These are phyloP conservation scores for Erynnis tages DNA, from an alignment of 2,888 invertebrate genomes.

Conservation along the genomic window DNA sequence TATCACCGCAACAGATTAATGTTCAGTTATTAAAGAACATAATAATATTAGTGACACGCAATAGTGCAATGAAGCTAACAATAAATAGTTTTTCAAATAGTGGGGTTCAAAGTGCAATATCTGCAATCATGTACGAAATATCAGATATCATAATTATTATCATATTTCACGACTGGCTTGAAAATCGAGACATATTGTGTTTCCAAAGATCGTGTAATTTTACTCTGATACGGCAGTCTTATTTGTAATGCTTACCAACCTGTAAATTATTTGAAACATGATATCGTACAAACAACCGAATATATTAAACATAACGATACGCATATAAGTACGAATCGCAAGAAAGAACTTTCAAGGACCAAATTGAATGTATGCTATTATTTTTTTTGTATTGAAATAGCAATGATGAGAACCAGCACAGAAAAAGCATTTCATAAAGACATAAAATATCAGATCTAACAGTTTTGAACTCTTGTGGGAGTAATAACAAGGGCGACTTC, in stretches of 20 bases:
- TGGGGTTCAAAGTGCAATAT: neutral
- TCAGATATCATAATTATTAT: constrained; percentile 2
- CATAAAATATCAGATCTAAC: neutral
- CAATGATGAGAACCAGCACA: too few species aligned
- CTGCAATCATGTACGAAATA: constrained; percentile 3
- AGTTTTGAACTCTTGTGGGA: constrained; percentile 11
- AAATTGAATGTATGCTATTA: too few species aligned
- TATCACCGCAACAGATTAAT: too few species aligned
- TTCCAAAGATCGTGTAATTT: constrained; percentile 10
- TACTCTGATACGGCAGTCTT: neutral
- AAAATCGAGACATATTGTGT: constrained; percentile 14
- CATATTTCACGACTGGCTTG: constrained; percentile 3
- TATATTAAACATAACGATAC: too few species aligned
- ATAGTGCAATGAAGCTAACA: too few species aligned
- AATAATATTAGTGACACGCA: too few species aligned
- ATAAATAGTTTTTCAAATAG: neutral
- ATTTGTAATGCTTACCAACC: constrained; percentile 10
- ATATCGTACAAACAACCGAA: too few species aligned
- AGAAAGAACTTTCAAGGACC: too few species aligned
- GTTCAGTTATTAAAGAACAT: too few species aligned
- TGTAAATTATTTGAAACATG: constrained; percentile 6
- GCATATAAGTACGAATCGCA: too few species aligned
- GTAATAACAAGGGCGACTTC: constrained; percentile 4
- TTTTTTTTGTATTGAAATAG: too few species aligned
- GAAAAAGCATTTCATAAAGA: neutral